Evolutionary conservation across 1,140 invertebrate genomes (phyloP), one percentile per base, ranked within the genome.

Genomic region (Bombus pyrosoma): DNA sequence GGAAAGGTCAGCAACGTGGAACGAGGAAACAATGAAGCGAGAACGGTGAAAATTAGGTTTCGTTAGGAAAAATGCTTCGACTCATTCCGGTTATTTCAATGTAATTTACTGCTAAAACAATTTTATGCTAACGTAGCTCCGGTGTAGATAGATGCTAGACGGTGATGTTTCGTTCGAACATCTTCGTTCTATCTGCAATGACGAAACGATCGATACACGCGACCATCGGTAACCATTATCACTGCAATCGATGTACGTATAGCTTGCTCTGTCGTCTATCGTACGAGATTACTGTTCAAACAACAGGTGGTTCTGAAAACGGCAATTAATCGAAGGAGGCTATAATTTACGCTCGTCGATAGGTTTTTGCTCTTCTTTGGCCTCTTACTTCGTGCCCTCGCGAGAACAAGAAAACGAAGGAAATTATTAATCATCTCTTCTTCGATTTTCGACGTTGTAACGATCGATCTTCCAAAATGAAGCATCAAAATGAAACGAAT

Each of bases 301-400:
- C 83, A 85, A 85, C 83, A 85, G 83, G 83, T 85, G 83, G 83
- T 81, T 73, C 78, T 47, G 78, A 85, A 79, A 68, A 81, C 78
- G 71, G 69, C 43, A 81, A 81, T 85, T 85, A 85, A 85, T 85
- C 78, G 83, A 85, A 85, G 78, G 71, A 85, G 43, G 39, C 28
- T 12, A 47, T 81, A 62, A 74, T 81, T 81, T 47, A 74, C 32
- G 25, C 1, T n/a, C 41, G 34, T 41, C n/a, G 34, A 75, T 41
- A 62, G 71, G 47, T 71, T 79, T 47, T 28, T 57, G 4, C 25
- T 57, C 13, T 28, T 1, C 62, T 15, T 6, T 1, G 9, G 22
- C 32, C 47, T 37, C 39, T 41, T 39, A 32, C 62, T 69, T 28
- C 15, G 0, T 41, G 25, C 32, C 47, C 13, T 25, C 32, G 34